These are phyloP conservation scores for Turritopsis rubra DNA, from an alignment of 30 jellyfish, hydroid and myxozoan species.

Conservation along the genomic window DNA sequence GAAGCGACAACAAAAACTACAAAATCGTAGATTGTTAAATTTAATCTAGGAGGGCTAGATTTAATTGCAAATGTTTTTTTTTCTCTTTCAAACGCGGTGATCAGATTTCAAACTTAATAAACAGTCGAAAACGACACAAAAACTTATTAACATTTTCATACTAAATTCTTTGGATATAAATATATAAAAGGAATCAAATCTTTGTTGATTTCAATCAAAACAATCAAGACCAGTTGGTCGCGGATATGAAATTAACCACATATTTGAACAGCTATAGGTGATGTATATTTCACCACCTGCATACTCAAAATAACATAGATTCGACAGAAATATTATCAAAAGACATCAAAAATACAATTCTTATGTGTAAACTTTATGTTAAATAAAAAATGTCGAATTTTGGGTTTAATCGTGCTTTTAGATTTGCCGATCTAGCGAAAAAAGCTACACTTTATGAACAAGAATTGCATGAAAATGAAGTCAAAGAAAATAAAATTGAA, in stretches of 20 bases:
- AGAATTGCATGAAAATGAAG: neutral
- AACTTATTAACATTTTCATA: neutral
- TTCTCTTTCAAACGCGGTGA: neutral
- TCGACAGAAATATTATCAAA: neutral
- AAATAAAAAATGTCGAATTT: neutral
- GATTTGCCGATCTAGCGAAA: neutral
- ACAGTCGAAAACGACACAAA: neutral
- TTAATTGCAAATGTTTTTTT: neutral
- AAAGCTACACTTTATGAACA: neutral
- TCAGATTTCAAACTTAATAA: neutral
- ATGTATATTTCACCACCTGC: neutral
- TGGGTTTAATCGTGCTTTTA: neutral
- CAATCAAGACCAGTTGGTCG: neutral
- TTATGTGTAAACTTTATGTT: neutral
- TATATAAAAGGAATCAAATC: too few relatives aligned
- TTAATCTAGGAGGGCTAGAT: neutral
- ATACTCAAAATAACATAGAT: too few relatives aligned
- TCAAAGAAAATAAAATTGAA: neutral
- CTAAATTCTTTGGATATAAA: neutral
- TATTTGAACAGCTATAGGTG: neutral
- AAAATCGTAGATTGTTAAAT: too few relatives aligned
- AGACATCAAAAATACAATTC: neutral
- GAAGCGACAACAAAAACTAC: neutral
- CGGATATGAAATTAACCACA: neutral
- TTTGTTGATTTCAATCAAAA: neutral